Conservation (phyloP, 2,888 invertebrate species). For the Oligia latruncula region DNA sequence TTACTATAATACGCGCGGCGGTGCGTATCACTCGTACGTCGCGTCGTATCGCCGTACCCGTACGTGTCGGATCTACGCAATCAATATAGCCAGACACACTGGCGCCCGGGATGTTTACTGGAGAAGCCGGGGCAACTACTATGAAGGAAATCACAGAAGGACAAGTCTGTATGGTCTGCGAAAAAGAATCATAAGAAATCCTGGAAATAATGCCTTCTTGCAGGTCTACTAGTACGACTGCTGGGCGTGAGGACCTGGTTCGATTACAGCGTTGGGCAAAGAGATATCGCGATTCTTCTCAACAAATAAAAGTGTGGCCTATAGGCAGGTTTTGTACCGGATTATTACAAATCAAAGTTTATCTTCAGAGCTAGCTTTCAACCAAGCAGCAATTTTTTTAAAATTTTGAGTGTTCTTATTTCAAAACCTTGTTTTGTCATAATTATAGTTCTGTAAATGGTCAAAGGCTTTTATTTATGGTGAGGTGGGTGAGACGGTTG, state of each 20-base stretch:
- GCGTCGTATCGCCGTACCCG: constrained; percentile 24
- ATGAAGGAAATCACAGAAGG: not conserved
- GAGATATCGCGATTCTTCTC: not conserved
- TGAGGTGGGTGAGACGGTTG: not conserved
- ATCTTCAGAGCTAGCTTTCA: not conserved
- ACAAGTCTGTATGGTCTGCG: not conserved
- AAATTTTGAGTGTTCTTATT: not conserved
- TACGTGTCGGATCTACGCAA: constrained; percentile 35
- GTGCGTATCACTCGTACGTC: constrained; percentile 21
- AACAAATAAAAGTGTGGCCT: not conserved
- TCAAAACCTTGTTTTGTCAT: not conserved
- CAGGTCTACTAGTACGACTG: not conserved
- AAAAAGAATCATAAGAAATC: not conserved
- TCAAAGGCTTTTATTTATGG: not conserved
- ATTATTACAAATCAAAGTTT: not conserved
- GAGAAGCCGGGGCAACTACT: not conserved
- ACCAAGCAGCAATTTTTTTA: not conserved
- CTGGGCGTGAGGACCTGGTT: not conserved
- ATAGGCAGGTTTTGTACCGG: not conserved
- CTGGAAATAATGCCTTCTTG: not conserved
- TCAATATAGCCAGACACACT: constrained; percentile 57
- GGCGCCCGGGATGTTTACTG: constrained; percentile 53
- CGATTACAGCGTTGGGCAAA: not conserved
- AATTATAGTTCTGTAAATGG: not conserved
- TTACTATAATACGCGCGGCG: not conserved